Percentiles rank a stretch among this genome's conserved stretches.
Conservation (phyloP, 2,113 vertebrate species). For the Trichechus manatus region DNA sequence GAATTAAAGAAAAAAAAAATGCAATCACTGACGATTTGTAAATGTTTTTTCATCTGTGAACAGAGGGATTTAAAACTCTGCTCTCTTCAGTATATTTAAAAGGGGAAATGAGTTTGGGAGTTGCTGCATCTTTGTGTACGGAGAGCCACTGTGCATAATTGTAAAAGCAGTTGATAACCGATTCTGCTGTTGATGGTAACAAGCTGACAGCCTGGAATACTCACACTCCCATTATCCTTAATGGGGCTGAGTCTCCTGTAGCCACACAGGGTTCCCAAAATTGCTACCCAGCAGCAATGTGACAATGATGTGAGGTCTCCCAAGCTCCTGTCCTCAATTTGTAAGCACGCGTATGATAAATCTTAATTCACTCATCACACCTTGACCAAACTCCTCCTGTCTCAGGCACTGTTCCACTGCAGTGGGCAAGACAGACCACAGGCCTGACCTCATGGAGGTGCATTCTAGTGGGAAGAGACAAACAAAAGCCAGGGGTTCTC, state of each 20-base stretch:
- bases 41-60: conserved; percentile 89
- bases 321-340: conserved; percentile 66
- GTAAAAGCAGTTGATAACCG: conserved; percentile 84
- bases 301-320: too few relatives aligned
- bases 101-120: conserved; percentile 84
- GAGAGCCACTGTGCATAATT: conserved; percentile 80
- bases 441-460: background rate
- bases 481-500: background rate
- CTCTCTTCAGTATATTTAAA: conserved; percentile 89
- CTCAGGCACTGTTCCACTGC: background rate
- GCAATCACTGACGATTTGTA: conserved; percentile 88
- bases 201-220: conserved; percentile 82
- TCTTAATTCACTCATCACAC: background rate
- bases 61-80: conserved; percentile 88
- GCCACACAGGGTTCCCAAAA: conserved; percentile 75
- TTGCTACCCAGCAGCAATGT: conserved; percentile 70
- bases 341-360: background rate
- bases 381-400: background rate
- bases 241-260: conserved; percentile 77
- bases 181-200: conserved; percentile 82
- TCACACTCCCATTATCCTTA: conserved; percentile 78
- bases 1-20: conserved; percentile 88
- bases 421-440: rapidly evolving
- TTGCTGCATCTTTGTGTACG: conserved; percentile 81
- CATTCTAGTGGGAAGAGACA: background rate